phyloP scores from a whole-genome alignment of 2,113 vertebrate species.

The Labeo catla region DNA sequence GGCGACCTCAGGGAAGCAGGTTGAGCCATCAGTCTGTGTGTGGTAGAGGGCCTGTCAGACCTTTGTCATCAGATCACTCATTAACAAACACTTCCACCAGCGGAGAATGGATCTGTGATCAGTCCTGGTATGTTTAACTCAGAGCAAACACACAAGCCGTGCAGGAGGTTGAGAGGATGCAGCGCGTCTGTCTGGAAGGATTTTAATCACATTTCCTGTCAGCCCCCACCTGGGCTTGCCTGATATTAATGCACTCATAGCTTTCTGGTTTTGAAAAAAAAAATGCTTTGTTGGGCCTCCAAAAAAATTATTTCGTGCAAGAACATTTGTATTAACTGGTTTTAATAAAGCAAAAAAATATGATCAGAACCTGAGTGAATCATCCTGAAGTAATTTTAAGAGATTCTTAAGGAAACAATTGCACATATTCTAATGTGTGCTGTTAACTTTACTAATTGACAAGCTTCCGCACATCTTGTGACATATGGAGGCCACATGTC shows the following conservation, averaged over 20 bases:
- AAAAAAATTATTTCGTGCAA: background rate
- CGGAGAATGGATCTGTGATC: slow-evolving; percentile 69
- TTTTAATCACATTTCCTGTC: slow-evolving; percentile 49
- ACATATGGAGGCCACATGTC: slow-evolving; percentile 2
- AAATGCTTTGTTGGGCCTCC: background rate
- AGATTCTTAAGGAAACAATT: too few relatives aligned
- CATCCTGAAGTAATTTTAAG: background rate
- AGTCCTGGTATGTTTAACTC: slow-evolving; percentile 70
- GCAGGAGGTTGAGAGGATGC: slow-evolving; percentile 56
- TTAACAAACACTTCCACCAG: slow-evolving; percentile 73
- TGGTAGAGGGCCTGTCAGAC: slow-evolving; percentile 64
- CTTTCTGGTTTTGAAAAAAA: background rate
- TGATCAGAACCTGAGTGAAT: background rate
- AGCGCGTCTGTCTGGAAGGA: slow-evolving; percentile 38
- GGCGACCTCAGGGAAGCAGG: slow-evolving; percentile 66
- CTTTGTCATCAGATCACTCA: slow-evolving; percentile 78
- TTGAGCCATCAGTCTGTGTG: slow-evolving; percentile 68
- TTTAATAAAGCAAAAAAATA: background rate
- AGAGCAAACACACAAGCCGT: slow-evolving; percentile 68
- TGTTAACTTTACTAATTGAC: slow-evolving; percentile 10
- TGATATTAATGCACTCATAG: slow-evolving; percentile 10
- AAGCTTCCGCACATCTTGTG: background rate
- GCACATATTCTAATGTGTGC: background rate
- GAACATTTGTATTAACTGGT: background rate
- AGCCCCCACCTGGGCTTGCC: background rate